phyloP scores from a whole-genome alignment of 2,113 vertebrate species.

The Malurus melanocephalus region DNA sequence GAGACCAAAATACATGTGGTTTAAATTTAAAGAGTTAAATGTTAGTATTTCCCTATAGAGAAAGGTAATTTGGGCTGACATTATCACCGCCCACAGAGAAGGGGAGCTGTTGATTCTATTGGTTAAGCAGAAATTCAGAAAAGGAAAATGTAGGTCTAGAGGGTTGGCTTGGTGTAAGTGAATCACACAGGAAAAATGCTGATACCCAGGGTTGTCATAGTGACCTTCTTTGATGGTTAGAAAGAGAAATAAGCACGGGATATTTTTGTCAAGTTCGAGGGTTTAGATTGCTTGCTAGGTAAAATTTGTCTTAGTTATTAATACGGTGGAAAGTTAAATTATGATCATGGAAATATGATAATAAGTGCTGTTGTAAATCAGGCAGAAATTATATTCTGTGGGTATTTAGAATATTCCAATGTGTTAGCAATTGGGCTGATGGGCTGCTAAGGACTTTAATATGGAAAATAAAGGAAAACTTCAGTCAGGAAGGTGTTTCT shows the following conservation, averaged over 20 bases:
- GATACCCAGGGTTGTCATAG: background rate
- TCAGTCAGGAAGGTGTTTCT: background rate
- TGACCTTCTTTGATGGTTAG: slow-evolving; percentile 23
- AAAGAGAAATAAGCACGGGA: slow-evolving; percentile 6
- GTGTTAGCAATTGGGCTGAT: background rate
- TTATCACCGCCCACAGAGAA: slow-evolving; percentile 53
- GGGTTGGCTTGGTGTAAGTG: slow-evolving; percentile 17
- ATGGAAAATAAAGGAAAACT: background rate
- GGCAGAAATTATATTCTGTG: background rate
- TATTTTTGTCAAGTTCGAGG: slow-evolving; percentile 6
- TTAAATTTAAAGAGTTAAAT: slow-evolving; percentile 55
- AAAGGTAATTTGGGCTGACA: slow-evolving; percentile 42
- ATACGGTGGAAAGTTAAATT: slow-evolving; percentile 8
- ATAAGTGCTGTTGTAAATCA: background rate
- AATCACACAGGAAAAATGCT: slow-evolving; percentile 53
- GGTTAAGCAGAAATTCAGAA: slow-evolving; percentile 11
- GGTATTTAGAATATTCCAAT: background rate
- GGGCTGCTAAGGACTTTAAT: background rate
- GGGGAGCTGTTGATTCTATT: slow-evolving; percentile 12
- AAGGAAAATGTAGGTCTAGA: slow-evolving; percentile 10
- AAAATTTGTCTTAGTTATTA: background rate
- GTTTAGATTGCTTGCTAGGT: background rate
- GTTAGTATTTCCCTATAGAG: slow-evolving; percentile 46
- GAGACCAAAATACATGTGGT: slow-evolving; percentile 30
- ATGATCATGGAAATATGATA: background rate